phyloP scores from a whole-genome alignment of 35 echinoderm and acorn worm genomes.

The Amphiura filiformis region DNA sequence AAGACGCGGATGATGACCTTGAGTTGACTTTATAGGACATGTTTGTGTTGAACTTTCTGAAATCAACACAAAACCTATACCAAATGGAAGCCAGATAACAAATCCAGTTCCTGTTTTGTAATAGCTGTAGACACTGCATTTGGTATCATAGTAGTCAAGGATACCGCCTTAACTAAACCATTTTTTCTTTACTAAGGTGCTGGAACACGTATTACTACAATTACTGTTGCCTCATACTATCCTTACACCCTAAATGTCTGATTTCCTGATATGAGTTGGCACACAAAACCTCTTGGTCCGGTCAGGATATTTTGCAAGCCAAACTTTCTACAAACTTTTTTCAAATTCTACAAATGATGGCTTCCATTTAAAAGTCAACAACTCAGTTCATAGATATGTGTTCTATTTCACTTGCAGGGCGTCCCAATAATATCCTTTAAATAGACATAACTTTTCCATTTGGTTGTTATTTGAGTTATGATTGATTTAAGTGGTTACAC shows the following conservation, averaged over 20 bases:
- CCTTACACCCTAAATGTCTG: background rate
- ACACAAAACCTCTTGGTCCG: background rate
- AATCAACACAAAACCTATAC: background rate
- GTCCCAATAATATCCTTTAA: no score
- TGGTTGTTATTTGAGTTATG: no score
- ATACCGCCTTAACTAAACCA: background rate
- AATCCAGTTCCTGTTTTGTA: background rate
- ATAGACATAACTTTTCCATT: no score
- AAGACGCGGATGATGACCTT: background rate
- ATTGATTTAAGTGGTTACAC: no score
- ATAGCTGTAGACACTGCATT: no score
- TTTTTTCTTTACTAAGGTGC: background rate
- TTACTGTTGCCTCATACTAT: background rate
- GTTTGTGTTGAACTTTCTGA: background rate
- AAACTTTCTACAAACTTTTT: no score
- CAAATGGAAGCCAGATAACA: background rate
- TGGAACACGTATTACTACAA: background rate
- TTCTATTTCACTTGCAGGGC: no score
- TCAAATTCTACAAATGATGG: no score
- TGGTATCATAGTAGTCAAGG: background rate
- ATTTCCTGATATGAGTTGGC: background rate
- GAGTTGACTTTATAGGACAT: background rate
- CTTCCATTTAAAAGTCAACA: no score
- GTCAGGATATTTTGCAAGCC: background rate
- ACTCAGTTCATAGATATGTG: no score